A percentile compares a stretch with the other conserved stretches of the same genome.
phyloP scores from a whole-genome alignment of 1,140 invertebrate genomes.

The Cyclargus thomasi region DNA sequence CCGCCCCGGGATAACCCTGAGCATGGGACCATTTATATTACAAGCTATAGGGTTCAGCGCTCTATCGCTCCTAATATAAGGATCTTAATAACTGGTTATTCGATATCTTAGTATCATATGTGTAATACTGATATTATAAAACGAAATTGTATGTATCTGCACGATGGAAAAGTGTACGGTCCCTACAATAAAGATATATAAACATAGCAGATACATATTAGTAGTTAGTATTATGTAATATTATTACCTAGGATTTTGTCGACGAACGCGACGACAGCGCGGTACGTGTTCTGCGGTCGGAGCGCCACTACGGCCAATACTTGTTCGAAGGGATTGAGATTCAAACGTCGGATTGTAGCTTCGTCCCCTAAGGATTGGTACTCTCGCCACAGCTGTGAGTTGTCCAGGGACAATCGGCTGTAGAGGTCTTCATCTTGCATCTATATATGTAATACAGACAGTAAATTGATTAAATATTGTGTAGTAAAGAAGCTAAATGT shows the following conservation, averaged over 20 bases:
- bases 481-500: too few relatives aligned
- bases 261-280: conserved; percentile 46
- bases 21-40: conserved; percentile 23
- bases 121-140: too few relatives aligned
- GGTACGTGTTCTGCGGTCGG: conserved; percentile 43
- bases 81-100: too few relatives aligned
- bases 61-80: too few relatives aligned
- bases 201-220: background rate
- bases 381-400: conserved; percentile 79
- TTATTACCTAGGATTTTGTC: conserved; percentile 48
- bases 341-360: conserved; percentile 33
- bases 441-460: conserved; percentile 34
- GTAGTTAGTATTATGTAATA: too few relatives aligned
- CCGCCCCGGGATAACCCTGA: conserved; percentile 25
- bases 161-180: too few relatives aligned
- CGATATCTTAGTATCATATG: too few relatives aligned
- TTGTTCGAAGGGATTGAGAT: conserved; percentile 40
- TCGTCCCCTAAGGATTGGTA: conserved; percentile 77
- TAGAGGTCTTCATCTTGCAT: conserved; percentile 79
- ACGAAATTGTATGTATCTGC: too few relatives aligned
- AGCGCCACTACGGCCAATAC: conserved; percentile 36
- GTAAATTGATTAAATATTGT: too few relatives aligned
- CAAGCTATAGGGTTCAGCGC: background rate
- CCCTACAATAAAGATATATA: too few relatives aligned
- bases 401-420: conserved; percentile 77